Conservation (phyloP, 2,797 vertebrate genomes). For the Danio kyathit region DNA sequence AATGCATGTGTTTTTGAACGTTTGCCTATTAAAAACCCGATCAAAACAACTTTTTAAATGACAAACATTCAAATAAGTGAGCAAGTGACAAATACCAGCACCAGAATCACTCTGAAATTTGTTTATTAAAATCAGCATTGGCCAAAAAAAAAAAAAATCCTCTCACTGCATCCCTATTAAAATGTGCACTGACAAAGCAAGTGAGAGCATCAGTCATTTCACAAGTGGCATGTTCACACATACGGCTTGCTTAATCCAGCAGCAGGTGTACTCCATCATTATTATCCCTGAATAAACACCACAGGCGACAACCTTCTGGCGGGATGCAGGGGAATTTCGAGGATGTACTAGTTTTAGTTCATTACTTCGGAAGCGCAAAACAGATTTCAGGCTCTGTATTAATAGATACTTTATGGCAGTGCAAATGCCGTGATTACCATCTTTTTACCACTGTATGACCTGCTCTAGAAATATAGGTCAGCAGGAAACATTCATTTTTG, state of each 20-base stretch:
- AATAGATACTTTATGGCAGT: slow-evolving; percentile 8
- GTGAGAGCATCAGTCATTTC: slow-evolving; percentile 17
- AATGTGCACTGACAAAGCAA: neutral
- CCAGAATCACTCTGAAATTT: neutral
- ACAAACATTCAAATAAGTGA: neutral
- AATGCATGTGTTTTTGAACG: too few species aligned
- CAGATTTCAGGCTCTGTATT: slow-evolving; percentile 1
- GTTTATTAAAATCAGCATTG: neutral
- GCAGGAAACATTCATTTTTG: slow-evolving; percentile 11
- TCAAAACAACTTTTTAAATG: neutral
- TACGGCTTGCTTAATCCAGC: slow-evolving; percentile 20
- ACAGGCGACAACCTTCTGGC: neutral
- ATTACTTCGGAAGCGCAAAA: slow-evolving; percentile 32
- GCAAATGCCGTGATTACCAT: neutral
- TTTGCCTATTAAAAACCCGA: too few species aligned
- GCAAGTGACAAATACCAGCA: neutral
- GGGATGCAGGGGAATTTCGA: neutral
- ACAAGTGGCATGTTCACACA: slow-evolving; percentile 9
- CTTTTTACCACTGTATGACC: neutral
- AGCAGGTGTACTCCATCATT: slow-evolving; percentile 15
- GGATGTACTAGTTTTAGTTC: slow-evolving; percentile 34
- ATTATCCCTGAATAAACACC: slow-evolving; percentile 12
- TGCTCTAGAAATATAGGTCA: slow-evolving; percentile 28
- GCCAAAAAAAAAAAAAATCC: neutral
- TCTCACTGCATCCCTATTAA: neutral